These are phyloP conservation scores for Uloborus plumipes DNA, from an alignment of 2,888 invertebrate species.

Conservation along the genomic window DNA sequence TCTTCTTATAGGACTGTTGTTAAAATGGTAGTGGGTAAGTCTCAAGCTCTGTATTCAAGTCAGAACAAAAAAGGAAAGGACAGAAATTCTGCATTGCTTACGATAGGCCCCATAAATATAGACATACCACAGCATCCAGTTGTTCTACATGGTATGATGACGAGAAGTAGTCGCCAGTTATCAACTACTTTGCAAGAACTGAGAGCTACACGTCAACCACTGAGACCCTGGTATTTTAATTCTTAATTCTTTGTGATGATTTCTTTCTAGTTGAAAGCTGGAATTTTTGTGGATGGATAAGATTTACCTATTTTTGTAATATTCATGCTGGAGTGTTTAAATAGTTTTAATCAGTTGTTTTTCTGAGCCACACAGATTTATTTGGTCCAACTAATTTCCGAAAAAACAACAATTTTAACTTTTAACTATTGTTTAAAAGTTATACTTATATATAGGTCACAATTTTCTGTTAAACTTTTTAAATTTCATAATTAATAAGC, in stretches of 20 bases:
- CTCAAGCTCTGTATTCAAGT: slow-evolving; percentile 91
- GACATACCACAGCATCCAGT: slow-evolving; percentile 99
- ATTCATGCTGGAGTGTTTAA: no score
- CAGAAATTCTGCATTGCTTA: slow-evolving; percentile 84
- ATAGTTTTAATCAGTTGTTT: no score
- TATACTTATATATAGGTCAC: no score
- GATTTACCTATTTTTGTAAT: no score
- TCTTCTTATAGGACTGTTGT: slow-evolving; percentile 84
- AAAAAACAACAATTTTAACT: no score
- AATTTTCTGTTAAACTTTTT: no score
- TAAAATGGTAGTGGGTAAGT: slow-evolving; percentile 91
- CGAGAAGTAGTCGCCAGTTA: slow-evolving; percentile 90
- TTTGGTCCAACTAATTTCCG: no score
- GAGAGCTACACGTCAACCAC: slow-evolving; percentile 67
- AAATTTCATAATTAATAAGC: no score
- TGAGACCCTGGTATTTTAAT: slow-evolving; percentile 42
- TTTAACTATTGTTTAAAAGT: no score
- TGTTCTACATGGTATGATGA: slow-evolving; percentile 97
- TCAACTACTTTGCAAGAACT: slow-evolving; percentile 89
- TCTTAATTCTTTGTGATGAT: not conserved
- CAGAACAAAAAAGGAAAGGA: slow-evolving; percentile 81
- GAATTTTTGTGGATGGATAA: no score
- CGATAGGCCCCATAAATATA: slow-evolving; percentile 89
- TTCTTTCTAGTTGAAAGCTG: not conserved
- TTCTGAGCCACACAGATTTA: no score